Percentiles rank a stretch among this genome's conserved stretches.
Conservation (phyloP, 2,888 invertebrate genomes). For the Cephus runcator region DNA sequence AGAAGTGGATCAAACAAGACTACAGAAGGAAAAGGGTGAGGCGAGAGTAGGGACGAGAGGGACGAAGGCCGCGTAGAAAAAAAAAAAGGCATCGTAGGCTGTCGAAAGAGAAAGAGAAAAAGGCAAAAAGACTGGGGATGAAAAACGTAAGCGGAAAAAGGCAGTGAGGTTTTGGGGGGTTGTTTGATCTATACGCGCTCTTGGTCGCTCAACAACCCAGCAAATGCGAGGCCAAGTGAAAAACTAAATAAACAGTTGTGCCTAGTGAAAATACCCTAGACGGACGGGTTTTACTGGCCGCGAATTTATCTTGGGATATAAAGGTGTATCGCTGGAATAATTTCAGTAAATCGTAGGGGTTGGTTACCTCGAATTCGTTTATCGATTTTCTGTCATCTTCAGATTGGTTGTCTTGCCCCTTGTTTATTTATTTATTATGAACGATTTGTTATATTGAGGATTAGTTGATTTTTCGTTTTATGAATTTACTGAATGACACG, state of each 20-base stretch:
- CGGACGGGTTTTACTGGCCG: not conserved
- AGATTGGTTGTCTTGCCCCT: not conserved
- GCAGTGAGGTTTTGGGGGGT: conserved; percentile 6
- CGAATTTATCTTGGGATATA: not conserved
- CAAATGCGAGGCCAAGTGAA: conserved; percentile 6
- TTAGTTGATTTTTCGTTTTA: not conserved
- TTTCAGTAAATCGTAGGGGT: no score
- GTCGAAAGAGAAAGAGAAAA: not conserved
- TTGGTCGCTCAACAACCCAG: conserved; percentile 19
- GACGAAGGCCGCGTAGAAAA: not conserved
- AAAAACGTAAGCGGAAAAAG: conserved; percentile 8
- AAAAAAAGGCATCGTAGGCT: not conserved
- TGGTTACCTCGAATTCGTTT: no score
- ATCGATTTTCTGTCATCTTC: no score
- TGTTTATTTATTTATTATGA: not conserved
- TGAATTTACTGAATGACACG: not conserved
- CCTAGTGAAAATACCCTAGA: not conserved
- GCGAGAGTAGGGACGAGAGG: not conserved
- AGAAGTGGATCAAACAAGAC: not conserved
- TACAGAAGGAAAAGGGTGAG: not conserved
- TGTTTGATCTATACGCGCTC: conserved; percentile 21
- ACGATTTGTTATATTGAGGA: not conserved
- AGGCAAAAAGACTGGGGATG: not conserved
- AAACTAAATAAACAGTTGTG: conserved; percentile 4
- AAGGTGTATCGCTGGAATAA: not conserved